Conservation (phyloP, 1,140 invertebrate genomes). For the Pantala flavescens region DNA sequence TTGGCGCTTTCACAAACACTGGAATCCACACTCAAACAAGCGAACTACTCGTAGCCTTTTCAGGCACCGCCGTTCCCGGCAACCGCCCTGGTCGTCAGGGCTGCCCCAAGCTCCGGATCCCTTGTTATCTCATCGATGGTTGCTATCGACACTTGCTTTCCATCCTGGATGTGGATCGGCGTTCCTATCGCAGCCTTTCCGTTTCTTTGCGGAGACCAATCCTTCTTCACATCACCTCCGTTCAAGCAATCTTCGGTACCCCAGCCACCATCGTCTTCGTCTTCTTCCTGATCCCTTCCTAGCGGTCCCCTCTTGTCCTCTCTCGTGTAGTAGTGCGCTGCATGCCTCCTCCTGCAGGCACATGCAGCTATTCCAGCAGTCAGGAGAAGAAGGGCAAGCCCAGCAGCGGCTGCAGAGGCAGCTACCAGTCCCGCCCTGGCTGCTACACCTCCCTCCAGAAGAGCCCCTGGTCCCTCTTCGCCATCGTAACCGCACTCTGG, state of each 20-base stretch:
- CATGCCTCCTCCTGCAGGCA: slow-evolving; percentile 46
- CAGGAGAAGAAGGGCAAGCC: slow-evolving; percentile 41
- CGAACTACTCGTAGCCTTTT: background rate
- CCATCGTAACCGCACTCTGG: slow-evolving; percentile 36
- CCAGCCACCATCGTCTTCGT: background rate
- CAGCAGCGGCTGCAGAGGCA: slow-evolving; percentile 33
- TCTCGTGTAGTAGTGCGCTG: slow-evolving; percentile 60
- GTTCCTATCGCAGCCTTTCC: background rate
- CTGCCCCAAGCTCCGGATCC: slow-evolving; percentile 27
- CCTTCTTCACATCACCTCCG: background rate
- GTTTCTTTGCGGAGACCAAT: background rate
- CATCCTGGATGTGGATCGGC: background rate
- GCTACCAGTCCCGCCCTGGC: slow-evolving; percentile 47
- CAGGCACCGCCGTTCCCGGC: background rate
- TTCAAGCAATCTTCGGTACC: background rate
- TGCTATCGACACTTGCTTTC: slow-evolving; percentile 30
- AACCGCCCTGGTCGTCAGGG: background rate
- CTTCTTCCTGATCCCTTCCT: background rate
- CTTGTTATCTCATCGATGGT: slow-evolving; percentile 35
- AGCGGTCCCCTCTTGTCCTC: slow-evolving; percentile 45
- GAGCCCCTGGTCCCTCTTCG: slow-evolving; percentile 22
- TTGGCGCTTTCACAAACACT: too few relatives aligned
- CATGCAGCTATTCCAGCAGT: slow-evolving; percentile 35
- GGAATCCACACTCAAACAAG: too few relatives aligned
- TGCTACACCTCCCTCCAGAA: slow-evolving; percentile 34